These are phyloP conservation scores for Calameuta idolon DNA, from an alignment of 2,888 invertebrate species.

Conservation along the genomic window DNA sequence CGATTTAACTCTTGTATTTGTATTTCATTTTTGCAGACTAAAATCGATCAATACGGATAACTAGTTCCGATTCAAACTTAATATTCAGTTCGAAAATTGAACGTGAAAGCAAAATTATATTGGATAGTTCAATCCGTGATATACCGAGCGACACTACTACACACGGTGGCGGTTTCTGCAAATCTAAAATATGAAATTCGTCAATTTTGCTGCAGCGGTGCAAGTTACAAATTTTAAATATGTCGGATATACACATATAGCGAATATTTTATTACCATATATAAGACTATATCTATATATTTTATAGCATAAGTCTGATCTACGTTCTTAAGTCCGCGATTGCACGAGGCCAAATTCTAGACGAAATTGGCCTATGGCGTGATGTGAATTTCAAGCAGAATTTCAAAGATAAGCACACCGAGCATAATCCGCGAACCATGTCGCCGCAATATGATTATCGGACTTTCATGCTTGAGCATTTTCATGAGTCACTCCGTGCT, in stretches of 20 bases:
- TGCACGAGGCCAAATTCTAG: neutral
- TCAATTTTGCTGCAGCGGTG: neutral
- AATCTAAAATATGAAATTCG: neutral
- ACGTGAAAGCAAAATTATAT: neutral
- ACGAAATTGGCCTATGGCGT: constrained; percentile 21
- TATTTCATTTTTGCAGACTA: neutral
- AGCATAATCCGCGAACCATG: neutral
- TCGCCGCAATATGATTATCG: neutral
- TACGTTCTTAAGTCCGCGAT: neutral
- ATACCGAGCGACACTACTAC: neutral
- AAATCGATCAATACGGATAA: neutral
- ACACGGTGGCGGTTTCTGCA: neutral
- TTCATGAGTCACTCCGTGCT: neutral
- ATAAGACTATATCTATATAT: neutral
- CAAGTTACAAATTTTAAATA: neutral
- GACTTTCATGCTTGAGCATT: neutral
- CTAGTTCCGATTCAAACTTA: neutral
- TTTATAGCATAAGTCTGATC: neutral
- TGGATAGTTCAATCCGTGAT: neutral
- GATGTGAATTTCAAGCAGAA: constrained; percentile 12
- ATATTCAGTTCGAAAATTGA: neutral
- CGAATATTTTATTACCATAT: neutral
- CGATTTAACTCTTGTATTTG: neutral
- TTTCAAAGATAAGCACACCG: constrained; percentile 1
- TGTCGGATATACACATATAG: neutral